Base-by-base conservation (phyloP, 1,140 invertebrate genomes). In the Drosophila nebulosa region DNA sequence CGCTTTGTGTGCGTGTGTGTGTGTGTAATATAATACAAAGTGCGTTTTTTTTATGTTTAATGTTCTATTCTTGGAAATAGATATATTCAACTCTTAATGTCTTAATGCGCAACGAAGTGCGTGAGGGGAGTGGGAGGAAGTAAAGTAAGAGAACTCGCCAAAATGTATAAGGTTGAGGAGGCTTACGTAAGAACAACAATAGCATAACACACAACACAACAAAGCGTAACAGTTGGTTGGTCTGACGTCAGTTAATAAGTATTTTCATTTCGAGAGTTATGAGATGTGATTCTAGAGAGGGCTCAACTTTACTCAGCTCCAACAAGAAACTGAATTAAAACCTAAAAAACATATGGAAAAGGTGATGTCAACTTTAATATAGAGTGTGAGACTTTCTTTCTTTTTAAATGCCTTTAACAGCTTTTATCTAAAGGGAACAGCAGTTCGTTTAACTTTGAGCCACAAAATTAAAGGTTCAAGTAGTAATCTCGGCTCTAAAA, bases 151-250 rank as follows among this genome's bases (percentile, higher is more conserved):
- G 35, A 58, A 63, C 53, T 21, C 39, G 16, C 39, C 39, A 46
- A 46, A 63, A 55, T 39, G 10, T 56, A 36, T 66, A 74, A 74
- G 35, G 26, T 57, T n/a, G 30, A 63, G 42, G 30, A 63, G 42
- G 64, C 56, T 74, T 74, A 74, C 72, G 71, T 74, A 74, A 74
- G 51, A 14, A 42, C 6, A 27, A 53, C 12, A 53, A 53, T 5
- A 27, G n/a, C 3, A 39, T 39, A 60, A 52, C 24, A 22, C 16
- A 50, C 16, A 22, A 52, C 4, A 53, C 52, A 52, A 27, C 81
- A 64, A 69, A 86, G 83, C 81, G 81, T 88, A 88, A 88, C 83
- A 69, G 70, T 71, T 78, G 74, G 70, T 71, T 78, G 74, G 61
- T 24, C 75, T 86, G 81, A 88, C 81, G 81, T 86, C 81, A 86